Evolutionary conservation across 1,140 invertebrate genomes (phyloP).

Genomic region (Pinna nobilis): DNA sequence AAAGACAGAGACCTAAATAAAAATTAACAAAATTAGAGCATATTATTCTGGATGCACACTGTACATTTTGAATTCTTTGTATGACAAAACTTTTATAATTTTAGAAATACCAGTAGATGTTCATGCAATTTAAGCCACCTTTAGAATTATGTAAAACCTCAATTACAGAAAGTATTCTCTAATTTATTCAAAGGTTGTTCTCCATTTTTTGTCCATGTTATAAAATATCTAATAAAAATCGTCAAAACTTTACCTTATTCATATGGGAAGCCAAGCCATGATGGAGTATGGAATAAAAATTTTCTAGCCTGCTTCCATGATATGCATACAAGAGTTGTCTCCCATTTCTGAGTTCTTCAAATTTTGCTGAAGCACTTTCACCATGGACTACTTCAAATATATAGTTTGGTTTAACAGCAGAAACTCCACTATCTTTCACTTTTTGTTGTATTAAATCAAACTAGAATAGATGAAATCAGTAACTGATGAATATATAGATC

Average conservation of each 20-base stretch:
- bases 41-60: background rate
- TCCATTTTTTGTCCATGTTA: no score
- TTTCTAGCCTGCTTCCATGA: constrained; percentile 86
- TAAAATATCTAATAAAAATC: no score
- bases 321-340: constrained; percentile 82
- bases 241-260: constrained; percentile 80
- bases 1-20: constrained; percentile 80
- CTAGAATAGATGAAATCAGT: constrained; percentile 43
- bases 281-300: constrained; percentile 88
- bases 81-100: no score
- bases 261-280: constrained; percentile 85
- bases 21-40: constrained; percentile 6
- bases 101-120: no score
- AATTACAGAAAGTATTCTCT: no score
- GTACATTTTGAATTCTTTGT: no score
- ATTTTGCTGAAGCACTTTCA: constrained; percentile 61
- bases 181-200: no score
- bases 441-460: constrained; percentile 71
- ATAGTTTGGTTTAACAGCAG: constrained; percentile 63
- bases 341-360: constrained; percentile 71
- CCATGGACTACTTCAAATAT: constrained; percentile 71
- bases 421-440: constrained; percentile 66
- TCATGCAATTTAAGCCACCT: no score
- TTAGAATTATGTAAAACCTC: no score
- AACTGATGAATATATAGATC: background rate